Evolutionary conservation across 2,888 invertebrate species (phyloP).

Genomic region (Rugalucina vietnamica): DNA sequence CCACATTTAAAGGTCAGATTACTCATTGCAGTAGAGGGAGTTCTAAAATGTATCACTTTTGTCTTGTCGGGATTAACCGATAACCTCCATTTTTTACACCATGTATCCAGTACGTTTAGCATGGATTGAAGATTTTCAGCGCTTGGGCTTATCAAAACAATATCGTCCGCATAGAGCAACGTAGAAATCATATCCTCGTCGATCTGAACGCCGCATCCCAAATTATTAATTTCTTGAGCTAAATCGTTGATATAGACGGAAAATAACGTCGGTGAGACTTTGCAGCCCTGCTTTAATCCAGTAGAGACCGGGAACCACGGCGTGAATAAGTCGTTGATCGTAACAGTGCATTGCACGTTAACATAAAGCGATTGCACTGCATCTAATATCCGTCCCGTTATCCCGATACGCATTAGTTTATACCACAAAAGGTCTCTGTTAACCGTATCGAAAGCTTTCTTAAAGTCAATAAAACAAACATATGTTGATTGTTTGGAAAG

Average conservation of each 20-base stretch:
- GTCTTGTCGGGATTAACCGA: too few relatives aligned
- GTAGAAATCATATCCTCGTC: too few relatives aligned
- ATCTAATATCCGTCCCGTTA: constrained; percentile 17
- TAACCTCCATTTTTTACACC: too few relatives aligned
- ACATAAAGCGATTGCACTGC: constrained; percentile 32
- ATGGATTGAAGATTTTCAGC: too few relatives aligned
- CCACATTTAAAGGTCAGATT: too few relatives aligned
- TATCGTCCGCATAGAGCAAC: too few relatives aligned
- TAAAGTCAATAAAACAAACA: constrained; percentile 39
- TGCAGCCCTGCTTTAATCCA: background rate
- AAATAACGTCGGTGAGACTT: background rate
- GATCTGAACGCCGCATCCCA: too few relatives aligned
- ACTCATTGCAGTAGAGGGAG: too few relatives aligned
- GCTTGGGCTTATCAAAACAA: too few relatives aligned
- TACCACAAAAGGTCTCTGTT: constrained; percentile 30
- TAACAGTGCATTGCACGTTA: background rate
- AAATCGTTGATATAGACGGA: background rate
- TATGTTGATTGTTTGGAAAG: too few relatives aligned
- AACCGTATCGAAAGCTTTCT: constrained; percentile 41
- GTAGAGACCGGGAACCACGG: background rate
- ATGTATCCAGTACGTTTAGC: too few relatives aligned
- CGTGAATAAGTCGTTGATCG: constrained; percentile 2
- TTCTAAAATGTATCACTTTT: too few relatives aligned
- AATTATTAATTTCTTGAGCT: background rate
- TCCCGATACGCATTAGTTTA: constrained; percentile 21